phyloP scores from a whole-genome alignment of 2,797 vertebrate genomes.

The Poeciliopsis infans region DNA sequence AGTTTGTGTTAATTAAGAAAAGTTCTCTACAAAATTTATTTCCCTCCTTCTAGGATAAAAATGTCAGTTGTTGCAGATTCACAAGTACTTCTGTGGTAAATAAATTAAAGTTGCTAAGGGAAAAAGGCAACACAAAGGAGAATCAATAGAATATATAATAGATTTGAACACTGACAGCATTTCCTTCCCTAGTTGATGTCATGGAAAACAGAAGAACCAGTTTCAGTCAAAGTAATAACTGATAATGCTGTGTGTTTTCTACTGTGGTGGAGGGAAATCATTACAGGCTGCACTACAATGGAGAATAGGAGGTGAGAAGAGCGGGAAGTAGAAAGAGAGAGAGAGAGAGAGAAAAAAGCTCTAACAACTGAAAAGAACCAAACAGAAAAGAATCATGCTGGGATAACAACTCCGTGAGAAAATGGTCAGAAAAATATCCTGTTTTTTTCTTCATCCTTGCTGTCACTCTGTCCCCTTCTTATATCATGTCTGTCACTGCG shows the following conservation, averaged over 20 bases:
- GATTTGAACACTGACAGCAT: background rate
- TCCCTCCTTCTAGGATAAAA: background rate
- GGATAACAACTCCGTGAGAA: background rate
- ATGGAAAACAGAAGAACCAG: background rate
- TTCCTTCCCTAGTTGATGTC: background rate
- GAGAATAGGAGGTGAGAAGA: background rate
- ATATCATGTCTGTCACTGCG: background rate
- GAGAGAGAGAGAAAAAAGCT: background rate
- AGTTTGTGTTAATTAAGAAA: constrained; percentile 1
- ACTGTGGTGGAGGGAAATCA: background rate
- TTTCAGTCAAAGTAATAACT: background rate
- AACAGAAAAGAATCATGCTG: constrained; percentile 11
- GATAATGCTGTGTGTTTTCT: background rate
- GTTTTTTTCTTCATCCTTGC: background rate
- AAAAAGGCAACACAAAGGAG: background rate
- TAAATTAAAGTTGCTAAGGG: no score
- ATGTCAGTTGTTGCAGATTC: background rate
- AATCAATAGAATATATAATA: background rate
- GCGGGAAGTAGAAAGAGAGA: background rate
- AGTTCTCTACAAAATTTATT: background rate
- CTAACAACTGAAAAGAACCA: background rate
- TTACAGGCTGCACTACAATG: background rate
- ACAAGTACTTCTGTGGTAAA: background rate
- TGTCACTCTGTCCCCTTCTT: background rate
- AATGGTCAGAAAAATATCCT: constrained; percentile 10